These are phyloP conservation scores for Sesamia inferens DNA, from an alignment of 2,888 invertebrate genomes.

Conservation along the genomic window DNA sequence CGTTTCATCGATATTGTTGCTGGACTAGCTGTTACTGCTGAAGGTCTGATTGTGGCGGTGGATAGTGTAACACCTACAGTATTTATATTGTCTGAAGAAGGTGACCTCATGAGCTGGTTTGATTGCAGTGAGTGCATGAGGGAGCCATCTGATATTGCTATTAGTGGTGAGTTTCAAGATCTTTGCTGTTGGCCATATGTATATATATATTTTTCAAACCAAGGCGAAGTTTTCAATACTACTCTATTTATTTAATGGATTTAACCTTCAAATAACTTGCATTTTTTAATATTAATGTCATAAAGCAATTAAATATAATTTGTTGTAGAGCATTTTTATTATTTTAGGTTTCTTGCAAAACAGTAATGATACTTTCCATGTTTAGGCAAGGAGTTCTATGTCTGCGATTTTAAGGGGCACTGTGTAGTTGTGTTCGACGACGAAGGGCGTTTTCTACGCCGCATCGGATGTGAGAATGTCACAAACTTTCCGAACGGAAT, in stretches of 20 bases:
- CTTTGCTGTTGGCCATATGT: neutral
- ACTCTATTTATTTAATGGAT: neutral
- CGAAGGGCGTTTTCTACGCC: slow-evolving; percentile 96
- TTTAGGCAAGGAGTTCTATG: slow-evolving; percentile 97
- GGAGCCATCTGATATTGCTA: slow-evolving; percentile 99
- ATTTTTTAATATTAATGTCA: neutral
- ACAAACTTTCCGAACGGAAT: slow-evolving; percentile 99
- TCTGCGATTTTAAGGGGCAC: slow-evolving; percentile 99
- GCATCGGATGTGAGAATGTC: slow-evolving; percentile 98
- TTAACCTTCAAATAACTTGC: neutral
- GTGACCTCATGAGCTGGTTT: slow-evolving; percentile 98
- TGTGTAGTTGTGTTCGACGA: slow-evolving; percentile 99
- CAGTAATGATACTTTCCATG: neutral
- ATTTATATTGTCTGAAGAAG: slow-evolving; percentile 97
- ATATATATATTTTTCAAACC: neutral
- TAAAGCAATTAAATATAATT: neutral
- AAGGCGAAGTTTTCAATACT: neutral
- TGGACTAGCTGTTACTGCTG: slow-evolving; percentile 97
- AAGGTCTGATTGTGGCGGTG: slow-evolving; percentile 98
- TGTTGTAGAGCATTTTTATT: neutral
- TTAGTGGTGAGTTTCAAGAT: slow-evolving; percentile 92
- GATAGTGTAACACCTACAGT: slow-evolving; percentile 99
- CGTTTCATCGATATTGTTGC: slow-evolving; percentile 97
- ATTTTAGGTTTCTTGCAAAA: neutral
- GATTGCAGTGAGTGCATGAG: slow-evolving; percentile 99